Evolutionary conservation across 2,113 vertebrate genomes (phyloP), one percentile per base, ranked within the genome.

Genomic region (Petroica traversi): DNA sequence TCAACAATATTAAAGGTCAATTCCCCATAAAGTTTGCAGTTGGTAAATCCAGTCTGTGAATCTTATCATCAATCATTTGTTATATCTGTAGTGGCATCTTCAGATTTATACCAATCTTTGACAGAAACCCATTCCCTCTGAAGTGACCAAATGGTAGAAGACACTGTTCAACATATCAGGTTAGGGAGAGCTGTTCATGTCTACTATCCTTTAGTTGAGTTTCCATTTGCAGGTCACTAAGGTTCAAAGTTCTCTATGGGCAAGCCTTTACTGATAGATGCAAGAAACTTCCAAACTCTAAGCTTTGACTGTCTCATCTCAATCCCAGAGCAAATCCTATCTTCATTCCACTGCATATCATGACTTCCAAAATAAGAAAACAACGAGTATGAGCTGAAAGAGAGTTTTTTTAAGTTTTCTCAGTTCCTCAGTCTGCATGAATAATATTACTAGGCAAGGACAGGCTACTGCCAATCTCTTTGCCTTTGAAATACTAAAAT

Each of bases 391-490:
- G 28, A 91, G 14, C 31, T 73, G 25, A 19, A 68, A 92, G 31
- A 72, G 5, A 31, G 4, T n/a, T 63, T 64, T 79, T 71, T 46
- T 8, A 23, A 36, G 33, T 74, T 57, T 28, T 3, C 13, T 81
- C 3, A 12, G 14, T 77, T 85, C 13, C 9, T 74, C 26, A 54
- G 5, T 46, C 18, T 41, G 28, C 11, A 28, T 77, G 48, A 69
- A 68, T 61, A 87, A 62, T 40, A 26, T 8, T 0, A 0, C 14
- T 26, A 17, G 41, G 29, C 8, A 59, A 91, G 25, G 28, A 24
- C 25, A 58, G 5, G 19, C 5, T 78, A 19, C 14, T 77, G 25
- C 2, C 31, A 54, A 48, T 29, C 41, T 62, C 14, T 58, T 84
- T 81, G 29, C 19, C 52, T 76, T 72, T 88, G 38, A 38, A 78